Percentiles rank a stretch among this genome's conserved stretches.
Conservation (phyloP, 2,113 vertebrate species). For the Zosterops japonicus region DNA sequence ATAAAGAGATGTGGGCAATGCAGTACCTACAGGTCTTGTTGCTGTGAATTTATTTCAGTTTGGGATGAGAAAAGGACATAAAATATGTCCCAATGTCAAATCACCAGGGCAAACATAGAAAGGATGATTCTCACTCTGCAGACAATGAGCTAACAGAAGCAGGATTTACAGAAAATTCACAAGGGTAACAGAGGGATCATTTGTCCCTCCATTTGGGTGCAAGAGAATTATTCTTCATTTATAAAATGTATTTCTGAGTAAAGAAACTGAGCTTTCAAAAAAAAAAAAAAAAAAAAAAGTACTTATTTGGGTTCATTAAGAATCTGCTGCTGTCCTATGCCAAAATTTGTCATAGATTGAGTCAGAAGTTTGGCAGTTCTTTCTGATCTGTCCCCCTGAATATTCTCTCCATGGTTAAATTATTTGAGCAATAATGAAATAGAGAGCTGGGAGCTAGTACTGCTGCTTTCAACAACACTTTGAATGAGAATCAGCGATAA, state of each 20-base stretch:
- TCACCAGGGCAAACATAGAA: not conserved
- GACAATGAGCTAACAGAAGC: not conserved
- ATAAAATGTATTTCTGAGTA: not conserved
- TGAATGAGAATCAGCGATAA: not conserved
- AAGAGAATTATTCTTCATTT: not conserved
- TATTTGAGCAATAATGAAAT: not conserved
- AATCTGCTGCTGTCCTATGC: not conserved
- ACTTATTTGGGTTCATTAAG: not conserved
- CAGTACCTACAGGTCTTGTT: not conserved
- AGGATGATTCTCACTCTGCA: accelerated
- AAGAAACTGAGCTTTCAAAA: not conserved
- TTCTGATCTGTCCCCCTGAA: not conserved
- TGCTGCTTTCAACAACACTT: not conserved
- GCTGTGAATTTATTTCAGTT: not conserved
- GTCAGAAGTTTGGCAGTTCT: not conserved
- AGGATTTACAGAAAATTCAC: not conserved
- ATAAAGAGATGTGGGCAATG: not conserved
- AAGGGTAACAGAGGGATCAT: not conserved
- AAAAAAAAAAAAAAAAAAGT: not conserved
- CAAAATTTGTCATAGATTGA: not conserved
- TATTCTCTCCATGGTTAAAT: not conserved
- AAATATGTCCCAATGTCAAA: not conserved
- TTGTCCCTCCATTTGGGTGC: not conserved
- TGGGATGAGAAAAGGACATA: not conserved
- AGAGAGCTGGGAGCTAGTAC: not conserved